Conservation (phyloP, 1,140 invertebrate species). For the Pteromalus puparum region DNA sequence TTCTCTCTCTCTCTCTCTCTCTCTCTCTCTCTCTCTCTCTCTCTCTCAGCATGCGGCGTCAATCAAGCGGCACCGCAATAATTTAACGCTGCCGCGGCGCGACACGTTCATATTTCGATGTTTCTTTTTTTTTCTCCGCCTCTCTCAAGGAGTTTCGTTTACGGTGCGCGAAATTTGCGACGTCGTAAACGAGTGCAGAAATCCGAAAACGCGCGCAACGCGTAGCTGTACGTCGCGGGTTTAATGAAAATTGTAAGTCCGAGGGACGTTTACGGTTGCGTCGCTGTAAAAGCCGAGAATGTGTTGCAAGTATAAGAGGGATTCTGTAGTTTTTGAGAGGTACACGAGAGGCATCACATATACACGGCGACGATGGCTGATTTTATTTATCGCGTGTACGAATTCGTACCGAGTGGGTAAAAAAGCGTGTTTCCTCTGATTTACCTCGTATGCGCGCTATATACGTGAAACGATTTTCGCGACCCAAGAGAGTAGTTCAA, state of each 20-base stretch:
- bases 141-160: conserved; percentile 13
- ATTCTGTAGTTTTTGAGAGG: too few species aligned
- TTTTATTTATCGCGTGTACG: too few species aligned
- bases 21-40: too few species aligned
- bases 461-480: neutral
- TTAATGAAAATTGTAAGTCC: conserved; percentile 44
- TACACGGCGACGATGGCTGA: too few species aligned
- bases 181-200: conserved; percentile 40
- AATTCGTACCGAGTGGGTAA: neutral
- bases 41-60: conserved; percentile 15
- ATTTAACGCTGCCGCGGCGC: conserved; percentile 12
- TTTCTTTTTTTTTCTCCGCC: neutral
- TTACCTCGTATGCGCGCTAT: neutral
- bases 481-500: neutral
- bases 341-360: too few species aligned
- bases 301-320: too few species aligned
- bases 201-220: conserved; percentile 24
- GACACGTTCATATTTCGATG: conserved; percentile 33
- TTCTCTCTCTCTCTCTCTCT: neutral
- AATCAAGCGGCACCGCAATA: conserved; percentile 32
- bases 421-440: neutral
- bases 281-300: neutral
- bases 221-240: neutral
- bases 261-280: conserved; percentile 22
- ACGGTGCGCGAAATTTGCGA: conserved; percentile 18